These are phyloP conservation scores for Leptoteleia sp. DNA, from an alignment of 1,140 invertebrate genomes.

Conservation along the genomic window DNA sequence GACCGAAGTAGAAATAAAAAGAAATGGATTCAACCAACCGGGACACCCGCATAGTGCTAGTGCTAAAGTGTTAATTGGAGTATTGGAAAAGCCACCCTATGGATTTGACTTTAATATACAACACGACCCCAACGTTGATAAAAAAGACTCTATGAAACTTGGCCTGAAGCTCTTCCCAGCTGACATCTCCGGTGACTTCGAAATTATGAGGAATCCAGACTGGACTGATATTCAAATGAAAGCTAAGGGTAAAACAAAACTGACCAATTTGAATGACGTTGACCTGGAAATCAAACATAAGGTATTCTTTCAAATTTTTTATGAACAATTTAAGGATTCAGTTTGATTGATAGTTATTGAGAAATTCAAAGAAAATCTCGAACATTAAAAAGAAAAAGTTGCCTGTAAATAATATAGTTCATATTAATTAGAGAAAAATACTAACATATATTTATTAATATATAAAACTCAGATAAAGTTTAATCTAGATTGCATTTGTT, in stretches of 20 bases:
- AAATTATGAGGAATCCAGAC: slow-evolving; percentile 60
- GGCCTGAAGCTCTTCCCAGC: slow-evolving; percentile 63
- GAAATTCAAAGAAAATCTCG: no score
- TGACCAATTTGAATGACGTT: slow-evolving; percentile 82
- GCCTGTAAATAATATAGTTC: no score
- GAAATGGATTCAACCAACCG: slow-evolving; percentile 37
- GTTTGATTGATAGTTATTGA: no score
- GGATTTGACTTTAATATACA: slow-evolving; percentile 72
- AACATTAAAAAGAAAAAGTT: no score
- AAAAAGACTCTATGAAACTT: slow-evolving; percentile 58
- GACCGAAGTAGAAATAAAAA: slow-evolving; percentile 62
- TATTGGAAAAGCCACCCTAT: slow-evolving; percentile 58
- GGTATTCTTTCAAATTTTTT: slow-evolving; percentile 69
- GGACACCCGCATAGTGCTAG: slow-evolving; percentile 30
- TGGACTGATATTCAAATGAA: slow-evolving; percentile 49
- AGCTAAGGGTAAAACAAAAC: slow-evolving; percentile 49
- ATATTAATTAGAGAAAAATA: no score
- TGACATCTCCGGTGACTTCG: slow-evolving; percentile 49
- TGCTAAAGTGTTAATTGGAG: slow-evolving; percentile 39
- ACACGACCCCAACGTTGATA: slow-evolving; percentile 77
- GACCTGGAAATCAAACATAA: slow-evolving; percentile 82
- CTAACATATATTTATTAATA: no score
- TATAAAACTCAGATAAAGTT: no score
- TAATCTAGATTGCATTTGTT: no score
- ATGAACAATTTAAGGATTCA: no score